Conservation (phyloP, 2,888 invertebrate species). For the Apotomis capreana region DNA sequence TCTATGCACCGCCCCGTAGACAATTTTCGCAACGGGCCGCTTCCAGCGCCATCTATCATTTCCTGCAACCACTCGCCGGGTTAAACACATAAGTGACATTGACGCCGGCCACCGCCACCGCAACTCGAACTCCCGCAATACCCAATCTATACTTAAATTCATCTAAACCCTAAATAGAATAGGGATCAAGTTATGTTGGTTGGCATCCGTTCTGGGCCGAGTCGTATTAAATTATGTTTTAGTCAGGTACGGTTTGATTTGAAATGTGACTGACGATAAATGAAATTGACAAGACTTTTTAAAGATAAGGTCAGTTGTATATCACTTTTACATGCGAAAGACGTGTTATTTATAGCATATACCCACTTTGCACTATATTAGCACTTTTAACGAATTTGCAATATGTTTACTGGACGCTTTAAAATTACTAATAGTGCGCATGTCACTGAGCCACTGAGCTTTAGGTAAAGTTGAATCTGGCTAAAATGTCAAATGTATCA, state of each 20-base stretch:
- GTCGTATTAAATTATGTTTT: conserved; percentile 69
- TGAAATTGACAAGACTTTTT: conserved; percentile 26
- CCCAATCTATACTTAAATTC: conserved; percentile 29
- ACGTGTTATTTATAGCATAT: neutral
- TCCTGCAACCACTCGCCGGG: conserved; percentile 82
- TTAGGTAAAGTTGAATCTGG: no score
- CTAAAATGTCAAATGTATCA: no score
- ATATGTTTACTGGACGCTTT: no score
- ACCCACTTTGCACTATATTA: neutral
- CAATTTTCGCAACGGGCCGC: conserved; percentile 65
- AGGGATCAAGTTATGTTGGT: conserved; percentile 60
- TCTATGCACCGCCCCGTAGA: conserved; percentile 57
- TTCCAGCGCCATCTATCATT: conserved; percentile 78
- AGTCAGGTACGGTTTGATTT: conserved; percentile 75
- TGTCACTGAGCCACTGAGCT: no score
- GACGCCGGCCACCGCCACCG: conserved; percentile 70
- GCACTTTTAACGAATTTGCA: neutral
- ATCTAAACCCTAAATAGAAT: conserved; percentile 47
- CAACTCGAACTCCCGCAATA: conserved; percentile 56
- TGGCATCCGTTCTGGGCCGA: conserved; percentile 57
- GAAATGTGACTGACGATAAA: conserved; percentile 65
- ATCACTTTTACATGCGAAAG: neutral
- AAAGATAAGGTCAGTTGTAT: conserved; percentile 6
- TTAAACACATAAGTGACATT: conserved; percentile 83
- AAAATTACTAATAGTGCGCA: no score